phyloP scores from a whole-genome alignment of 1,140 invertebrate genomes.

The Arion vulgaris region DNA sequence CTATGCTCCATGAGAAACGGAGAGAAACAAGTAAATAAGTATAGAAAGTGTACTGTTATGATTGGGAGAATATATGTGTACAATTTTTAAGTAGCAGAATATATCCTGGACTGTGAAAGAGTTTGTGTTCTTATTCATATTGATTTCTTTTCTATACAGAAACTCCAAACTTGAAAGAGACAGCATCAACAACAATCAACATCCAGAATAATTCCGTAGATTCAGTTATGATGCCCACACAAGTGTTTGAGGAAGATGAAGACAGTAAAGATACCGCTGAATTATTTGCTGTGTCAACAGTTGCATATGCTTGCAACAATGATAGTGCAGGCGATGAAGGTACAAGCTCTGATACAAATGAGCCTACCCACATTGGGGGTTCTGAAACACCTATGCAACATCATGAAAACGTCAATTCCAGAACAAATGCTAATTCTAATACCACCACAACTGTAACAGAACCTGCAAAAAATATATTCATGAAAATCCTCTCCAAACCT shows the following conservation, averaged over 20 bases:
- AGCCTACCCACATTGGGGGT: neutral
- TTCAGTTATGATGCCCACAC: neutral
- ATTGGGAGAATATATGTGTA: too few relatives aligned
- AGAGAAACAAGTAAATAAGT: too few relatives aligned
- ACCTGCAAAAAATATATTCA: neutral
- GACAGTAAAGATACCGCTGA: neutral
- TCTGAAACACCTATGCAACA: neutral
- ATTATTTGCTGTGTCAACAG: conserved; percentile 1
- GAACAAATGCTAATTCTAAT: neutral
- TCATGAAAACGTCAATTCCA: too few relatives aligned
- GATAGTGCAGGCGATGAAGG: neutral
- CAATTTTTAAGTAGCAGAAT: too few relatives aligned
- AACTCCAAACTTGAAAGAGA: too few relatives aligned
- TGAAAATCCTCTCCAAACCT: neutral
- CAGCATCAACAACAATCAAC: too few relatives aligned
- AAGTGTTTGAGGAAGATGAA: neutral
- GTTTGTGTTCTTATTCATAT: too few relatives aligned
- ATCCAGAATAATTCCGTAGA: too few relatives aligned
- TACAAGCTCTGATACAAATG: neutral
- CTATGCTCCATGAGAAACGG: too few relatives aligned
- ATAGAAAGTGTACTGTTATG: too few relatives aligned
- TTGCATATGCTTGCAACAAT: neutral
- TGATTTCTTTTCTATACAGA: too few relatives aligned
- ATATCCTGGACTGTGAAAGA: too few relatives aligned
- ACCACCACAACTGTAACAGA: neutral